These are phyloP conservation scores for Eulemur rubriventer DNA, from an alignment of 2,797 vertebrate genomes.

Conservation along the genomic window DNA sequence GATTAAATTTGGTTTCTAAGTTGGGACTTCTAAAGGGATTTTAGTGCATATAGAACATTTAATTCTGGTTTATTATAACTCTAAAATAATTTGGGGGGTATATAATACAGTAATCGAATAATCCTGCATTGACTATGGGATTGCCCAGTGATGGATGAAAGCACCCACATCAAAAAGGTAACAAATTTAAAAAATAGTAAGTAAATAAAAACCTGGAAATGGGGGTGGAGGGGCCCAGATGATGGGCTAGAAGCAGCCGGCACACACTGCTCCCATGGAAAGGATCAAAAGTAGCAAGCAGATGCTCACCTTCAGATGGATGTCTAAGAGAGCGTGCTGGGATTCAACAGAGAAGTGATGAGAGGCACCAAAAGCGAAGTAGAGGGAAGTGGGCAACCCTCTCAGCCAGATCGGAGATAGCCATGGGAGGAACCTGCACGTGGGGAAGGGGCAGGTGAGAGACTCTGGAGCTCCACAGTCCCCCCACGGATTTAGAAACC, in stretches of 20 bases:
- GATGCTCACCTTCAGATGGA: not conserved
- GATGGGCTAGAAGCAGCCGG: not conserved
- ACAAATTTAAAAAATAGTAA: not conserved
- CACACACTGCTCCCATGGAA: not conserved
- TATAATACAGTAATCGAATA: not conserved
- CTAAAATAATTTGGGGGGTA: not conserved
- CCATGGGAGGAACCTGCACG: fast-evolving
- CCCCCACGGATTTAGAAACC: not conserved
- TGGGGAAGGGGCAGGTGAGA: not conserved
- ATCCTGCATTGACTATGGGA: not conserved
- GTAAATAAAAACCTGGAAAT: not conserved
- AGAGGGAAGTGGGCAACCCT: not conserved
- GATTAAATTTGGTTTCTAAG: constrained; percentile 30
- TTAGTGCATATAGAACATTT: not conserved
- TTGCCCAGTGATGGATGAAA: not conserved
- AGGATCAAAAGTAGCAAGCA: not conserved
- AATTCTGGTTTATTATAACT: constrained; percentile 29
- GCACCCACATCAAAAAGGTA: not conserved
- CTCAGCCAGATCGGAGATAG: not conserved
- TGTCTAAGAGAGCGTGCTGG: not conserved
- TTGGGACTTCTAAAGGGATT: not conserved
- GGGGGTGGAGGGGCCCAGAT: not conserved
- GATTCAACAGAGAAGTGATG: not conserved
- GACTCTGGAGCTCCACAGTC: not conserved
- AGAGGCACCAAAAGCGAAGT: not conserved